phyloP scores from a whole-genome alignment of 2,113 vertebrate species.

The Platysternon megacephalum region DNA sequence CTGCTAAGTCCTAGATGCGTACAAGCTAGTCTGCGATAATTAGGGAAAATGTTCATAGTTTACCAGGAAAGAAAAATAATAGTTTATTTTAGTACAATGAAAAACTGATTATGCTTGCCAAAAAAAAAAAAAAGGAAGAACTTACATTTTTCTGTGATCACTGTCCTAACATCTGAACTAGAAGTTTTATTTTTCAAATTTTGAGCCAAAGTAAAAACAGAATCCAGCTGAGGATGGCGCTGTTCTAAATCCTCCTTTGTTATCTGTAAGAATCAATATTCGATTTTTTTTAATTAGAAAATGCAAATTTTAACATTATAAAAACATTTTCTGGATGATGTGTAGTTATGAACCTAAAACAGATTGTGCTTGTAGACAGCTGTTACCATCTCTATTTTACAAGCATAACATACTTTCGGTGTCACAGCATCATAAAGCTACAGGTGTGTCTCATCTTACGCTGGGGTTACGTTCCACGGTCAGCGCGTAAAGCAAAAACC shows the following conservation, averaged over 20 bases:
- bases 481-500: too few relatives aligned
- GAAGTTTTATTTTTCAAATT: conserved; percentile 99
- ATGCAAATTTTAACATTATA: not conserved
- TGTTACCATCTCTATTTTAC: not conserved
- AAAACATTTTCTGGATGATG: not conserved
- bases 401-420: not conserved
- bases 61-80: not conserved
- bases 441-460: too few relatives aligned
- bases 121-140: conserved; percentile 6
- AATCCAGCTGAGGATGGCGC: conserved; percentile 92
- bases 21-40: not conserved
- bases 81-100: not conserved
- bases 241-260: conserved; percentile 94
- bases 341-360: not conserved
- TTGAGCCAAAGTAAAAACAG: conserved; percentile 94
- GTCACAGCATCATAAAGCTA: not conserved
- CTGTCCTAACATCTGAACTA: conserved; percentile 91
- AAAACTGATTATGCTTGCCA: not conserved
- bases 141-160: conserved; percentile 95
- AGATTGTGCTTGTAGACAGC: accelerated
- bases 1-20: not conserved
- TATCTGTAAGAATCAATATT: conserved; percentile 79
- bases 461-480: too few relatives aligned
- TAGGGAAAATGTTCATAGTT: not conserved
- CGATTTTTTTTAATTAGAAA: not conserved